phyloP scores from a whole-genome alignment of 2,113 vertebrate genomes.

The Aegithalos caudatus region DNA sequence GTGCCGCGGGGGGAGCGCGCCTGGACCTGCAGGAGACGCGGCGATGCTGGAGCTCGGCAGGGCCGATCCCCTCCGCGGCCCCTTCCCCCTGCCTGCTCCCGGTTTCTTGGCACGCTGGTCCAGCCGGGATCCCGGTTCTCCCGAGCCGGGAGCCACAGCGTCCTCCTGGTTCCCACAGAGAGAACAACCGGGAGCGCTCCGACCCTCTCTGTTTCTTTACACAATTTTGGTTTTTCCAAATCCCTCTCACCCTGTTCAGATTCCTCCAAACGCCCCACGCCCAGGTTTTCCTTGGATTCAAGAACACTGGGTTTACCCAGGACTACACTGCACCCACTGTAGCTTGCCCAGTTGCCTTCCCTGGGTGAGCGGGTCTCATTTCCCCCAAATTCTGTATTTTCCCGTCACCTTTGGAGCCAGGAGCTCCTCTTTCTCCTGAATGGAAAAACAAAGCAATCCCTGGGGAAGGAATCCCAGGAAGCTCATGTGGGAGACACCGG shows the following conservation, averaged over 20 bases:
- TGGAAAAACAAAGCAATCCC: background rate
- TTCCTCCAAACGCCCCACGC: accelerated
- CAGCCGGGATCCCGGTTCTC: background rate
- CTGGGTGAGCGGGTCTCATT: accelerated
- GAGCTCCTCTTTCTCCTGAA: background rate
- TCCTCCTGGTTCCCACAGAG: accelerated
- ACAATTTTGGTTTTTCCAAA: accelerated
- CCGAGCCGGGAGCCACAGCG: accelerated
- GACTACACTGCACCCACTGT: no score
- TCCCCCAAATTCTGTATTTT: background rate
- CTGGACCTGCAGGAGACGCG: background rate
- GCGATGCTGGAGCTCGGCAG: background rate
- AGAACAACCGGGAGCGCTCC: background rate
- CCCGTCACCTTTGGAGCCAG: no score
- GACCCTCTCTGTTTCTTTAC: background rate
- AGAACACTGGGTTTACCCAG: accelerated
- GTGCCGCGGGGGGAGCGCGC: background rate
- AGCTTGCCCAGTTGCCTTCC: no score
- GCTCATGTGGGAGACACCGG: accelerated
- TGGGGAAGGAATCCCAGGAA: accelerated
- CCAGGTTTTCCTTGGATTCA: background rate
- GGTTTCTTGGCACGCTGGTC: accelerated
- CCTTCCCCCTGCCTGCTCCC: background rate
- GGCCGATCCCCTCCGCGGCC: background rate
- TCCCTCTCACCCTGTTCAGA: background rate